Percentiles rank a stretch among this genome's conserved stretches.
These are phyloP conservation scores for Geococcyx californianus DNA, from an alignment of 2,113 vertebrate genomes.

Conservation along the genomic window DNA sequence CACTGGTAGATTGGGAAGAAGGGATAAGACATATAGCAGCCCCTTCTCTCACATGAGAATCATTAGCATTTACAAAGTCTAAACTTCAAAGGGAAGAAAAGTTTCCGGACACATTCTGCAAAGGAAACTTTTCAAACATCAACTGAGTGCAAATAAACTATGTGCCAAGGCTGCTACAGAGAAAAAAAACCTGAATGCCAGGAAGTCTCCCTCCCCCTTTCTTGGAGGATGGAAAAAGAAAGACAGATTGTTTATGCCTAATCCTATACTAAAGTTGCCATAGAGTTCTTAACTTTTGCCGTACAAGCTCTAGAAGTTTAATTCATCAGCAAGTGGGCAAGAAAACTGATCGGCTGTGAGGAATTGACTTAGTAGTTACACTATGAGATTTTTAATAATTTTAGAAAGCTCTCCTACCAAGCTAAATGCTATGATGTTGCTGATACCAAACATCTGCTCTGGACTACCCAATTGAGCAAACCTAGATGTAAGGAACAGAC, in stretches of 20 bases:
- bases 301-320: not conserved
- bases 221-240: not conserved
- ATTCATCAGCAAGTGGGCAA: not conserved
- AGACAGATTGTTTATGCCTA: not conserved
- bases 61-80: constrained; percentile 30
- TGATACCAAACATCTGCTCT: not conserved
- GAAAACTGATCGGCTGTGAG: not conserved
- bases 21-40: not conserved
- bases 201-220: not conserved
- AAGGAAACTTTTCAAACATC: constrained; percentile 13
- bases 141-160: not conserved
- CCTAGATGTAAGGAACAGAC: not conserved
- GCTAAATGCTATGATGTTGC: not conserved
- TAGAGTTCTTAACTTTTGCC: not conserved
- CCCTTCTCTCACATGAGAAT: not conserved
- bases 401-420: not conserved
- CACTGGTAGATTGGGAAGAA: not conserved
- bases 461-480: not conserved
- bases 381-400: not conserved
- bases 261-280: not conserved
- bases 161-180: constrained; percentile 3
- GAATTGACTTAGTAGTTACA: not conserved
- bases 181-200: not conserved
- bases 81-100: not conserved
- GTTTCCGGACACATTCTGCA: not conserved